Evolutionary conservation across 2,113 vertebrate genomes (phyloP), one percentile per base, ranked within the genome.

Genomic region (Melanerpes aurifrons): DNA sequence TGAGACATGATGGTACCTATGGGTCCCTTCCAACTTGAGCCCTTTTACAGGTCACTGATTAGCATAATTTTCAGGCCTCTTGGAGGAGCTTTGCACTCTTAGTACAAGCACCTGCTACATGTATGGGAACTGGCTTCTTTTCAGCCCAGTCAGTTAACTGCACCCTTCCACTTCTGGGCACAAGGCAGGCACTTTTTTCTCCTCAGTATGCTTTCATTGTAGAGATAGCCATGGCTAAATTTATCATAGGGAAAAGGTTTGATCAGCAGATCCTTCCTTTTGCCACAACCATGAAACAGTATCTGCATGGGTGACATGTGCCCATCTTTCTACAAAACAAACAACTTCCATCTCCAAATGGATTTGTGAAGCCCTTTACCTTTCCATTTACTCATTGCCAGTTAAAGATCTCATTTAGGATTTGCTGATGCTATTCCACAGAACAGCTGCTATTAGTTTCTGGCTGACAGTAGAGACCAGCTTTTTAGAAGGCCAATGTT

Each of bases 381-480:
- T 74, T 91, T 63, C 59, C 21, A 7, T 83, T 77, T 47, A 72
- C 18, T 71, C 68, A 47, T 3, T 90, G 31, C 69, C 66, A 89
- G 17, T 57, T 85, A 73, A 87, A 91, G 71, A 59, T 20, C 28
- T 71, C 47, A 76, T 85, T 87, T 87, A 80, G 68, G 68, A 82
- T 85, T 79, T 91, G 68, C 72, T 82, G 43, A 53, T 70, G 71
- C 40, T 81, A 58, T 53, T 87, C 76, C 69, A 68, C 66, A 88
- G 48, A 96, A 86, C 92, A 96, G 90, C 90, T 96, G 96, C 87
- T 90, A 45, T 37, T 70, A 79, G 32, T 78, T 92, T 82, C 82
- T 95, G 93, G 75, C 93, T 90, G 82, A 74, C 72, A 70, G 48
- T 70, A 83, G 12, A 82, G 47, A 53, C n/a, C 68, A 70, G n/a